Evolutionary conservation across 2,888 invertebrate species (phyloP), one percentile per base, ranked within the genome.

Genomic region (Trachelus stipa): DNA sequence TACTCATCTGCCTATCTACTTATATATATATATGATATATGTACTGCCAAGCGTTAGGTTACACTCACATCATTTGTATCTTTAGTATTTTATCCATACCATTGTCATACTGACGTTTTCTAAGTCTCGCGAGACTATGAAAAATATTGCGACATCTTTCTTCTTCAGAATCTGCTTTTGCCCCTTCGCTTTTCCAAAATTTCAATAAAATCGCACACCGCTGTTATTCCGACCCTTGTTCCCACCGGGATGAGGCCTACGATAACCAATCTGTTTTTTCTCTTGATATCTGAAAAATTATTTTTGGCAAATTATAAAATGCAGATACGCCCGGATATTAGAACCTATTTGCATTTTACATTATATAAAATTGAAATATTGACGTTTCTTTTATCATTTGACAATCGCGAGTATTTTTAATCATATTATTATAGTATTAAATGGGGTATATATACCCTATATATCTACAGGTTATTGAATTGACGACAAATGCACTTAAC

Each of bases 1-100:
- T 71, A 71, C 71, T 33, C 71, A 15, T 33, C 71, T 33, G 71
- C 71, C 71, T 71, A 71, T 30, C 71, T 33, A 33, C 33, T 33
- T 71, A 30, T 71, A 15, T 33, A 12, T 33, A 12, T 69, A n/a
- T 30, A 69, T 35, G 35, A 30, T 69, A 40, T 40, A 15, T 40
- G 40, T 56, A 56, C 40, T 56, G 40, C 40, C 40, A 56, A 56
- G 23, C 40, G 23, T 23, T 56, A 56, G 40, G 23, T 56, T 23
- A 56, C 40, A 56, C 9, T 56, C 40, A 15, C 9, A 9, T 56
- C 40, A 56, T 56, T 56, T 56, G 23, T 56, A 56, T 1, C 40
- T 15, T 56, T 23, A 23, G 4, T 23, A 56, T 56, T 23, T 56
- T 23, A 56, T 9, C 40, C 40, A 40, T 40, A 15, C 15, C 40